Percentiles rank a stretch among this genome's conserved stretches.
Conservation (phyloP, 2,888 invertebrate genomes). For the Eumacrocentrus americanus region DNA sequence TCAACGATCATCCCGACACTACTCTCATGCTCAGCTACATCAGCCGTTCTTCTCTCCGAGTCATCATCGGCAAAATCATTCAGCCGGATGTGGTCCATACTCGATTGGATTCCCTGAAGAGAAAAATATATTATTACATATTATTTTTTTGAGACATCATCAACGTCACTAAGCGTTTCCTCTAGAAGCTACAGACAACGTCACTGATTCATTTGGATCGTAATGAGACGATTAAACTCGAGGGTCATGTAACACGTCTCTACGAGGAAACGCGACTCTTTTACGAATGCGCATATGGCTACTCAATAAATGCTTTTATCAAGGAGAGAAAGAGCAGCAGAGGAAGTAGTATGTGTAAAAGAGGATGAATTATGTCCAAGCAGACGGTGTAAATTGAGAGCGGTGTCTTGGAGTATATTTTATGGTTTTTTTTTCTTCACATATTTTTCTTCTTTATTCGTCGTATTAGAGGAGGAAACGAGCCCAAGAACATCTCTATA, state of each 20-base stretch:
- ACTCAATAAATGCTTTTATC: neutral
- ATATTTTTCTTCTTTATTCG: neutral
- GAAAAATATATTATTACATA: neutral
- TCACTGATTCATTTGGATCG: no score
- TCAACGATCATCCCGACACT: slow-evolving; percentile 3
- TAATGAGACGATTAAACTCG: slow-evolving; percentile 33
- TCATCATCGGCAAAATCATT: slow-evolving; percentile 16
- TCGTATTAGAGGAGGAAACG: neutral
- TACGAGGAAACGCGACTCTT: slow-evolving; percentile 13
- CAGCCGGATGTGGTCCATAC: slow-evolving; percentile 9
- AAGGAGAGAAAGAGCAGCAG: no score
- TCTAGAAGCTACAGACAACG: no score
- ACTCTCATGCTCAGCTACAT: slow-evolving; percentile 1
- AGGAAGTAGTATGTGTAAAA: no score
- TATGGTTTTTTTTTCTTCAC: slow-evolving; percentile 8
- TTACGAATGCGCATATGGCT: no score
- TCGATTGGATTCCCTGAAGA: slow-evolving; percentile 8
- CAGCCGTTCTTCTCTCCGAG: slow-evolving; percentile 13
- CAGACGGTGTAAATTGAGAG: slow-evolving; percentile 8
- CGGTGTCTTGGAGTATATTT: neutral
- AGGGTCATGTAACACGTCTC: slow-evolving; percentile 26
- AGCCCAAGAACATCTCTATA: neutral
- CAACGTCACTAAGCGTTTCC: no score
- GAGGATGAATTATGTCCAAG: no score
- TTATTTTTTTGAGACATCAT: neutral